These are phyloP conservation scores for Lasioglossum figueresi DNA, from an alignment of 2,888 invertebrate species.

Conservation along the genomic window DNA sequence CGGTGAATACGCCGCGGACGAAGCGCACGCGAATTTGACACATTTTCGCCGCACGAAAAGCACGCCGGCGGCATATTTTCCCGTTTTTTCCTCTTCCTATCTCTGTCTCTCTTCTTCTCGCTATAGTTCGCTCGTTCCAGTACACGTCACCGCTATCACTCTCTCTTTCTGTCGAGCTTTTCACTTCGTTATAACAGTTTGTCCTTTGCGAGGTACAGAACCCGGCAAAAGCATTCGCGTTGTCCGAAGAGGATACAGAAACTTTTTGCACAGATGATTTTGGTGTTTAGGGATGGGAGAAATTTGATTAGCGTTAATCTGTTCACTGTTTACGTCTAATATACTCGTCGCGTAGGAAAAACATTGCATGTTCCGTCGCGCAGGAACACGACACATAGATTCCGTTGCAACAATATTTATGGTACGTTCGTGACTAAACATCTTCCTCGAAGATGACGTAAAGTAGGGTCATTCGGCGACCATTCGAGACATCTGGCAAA, in stretches of 20 bases:
- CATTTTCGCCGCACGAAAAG: constrained; percentile 69
- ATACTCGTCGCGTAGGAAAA: background rate
- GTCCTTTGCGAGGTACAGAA: constrained; percentile 45
- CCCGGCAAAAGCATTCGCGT: background rate
- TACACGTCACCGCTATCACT: background rate
- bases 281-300: background rate
- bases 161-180: constrained; percentile 49
- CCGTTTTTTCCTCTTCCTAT: constrained; percentile 45
- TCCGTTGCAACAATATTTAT: too few relatives aligned
- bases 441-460: too few relatives aligned
- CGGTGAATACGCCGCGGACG: constrained; percentile 49
- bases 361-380: too few relatives aligned
- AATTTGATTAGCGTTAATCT: background rate
- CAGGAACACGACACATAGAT: too few relatives aligned
- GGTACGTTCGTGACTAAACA: too few relatives aligned
- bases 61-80: constrained; percentile 69
- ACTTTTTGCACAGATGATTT: background rate
- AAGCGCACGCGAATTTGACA: constrained; percentile 73
- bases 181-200: constrained; percentile 68
- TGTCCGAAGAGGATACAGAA: background rate
- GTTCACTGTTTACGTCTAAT: background rate
- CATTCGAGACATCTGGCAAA: too few relatives aligned
- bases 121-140: constrained; percentile 21
- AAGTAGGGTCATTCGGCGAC: too few relatives aligned
- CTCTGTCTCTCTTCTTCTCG: background rate